phyloP scores from a whole-genome alignment of 1,140 invertebrate genomes.

The Harpegnathos saltator region DNA sequence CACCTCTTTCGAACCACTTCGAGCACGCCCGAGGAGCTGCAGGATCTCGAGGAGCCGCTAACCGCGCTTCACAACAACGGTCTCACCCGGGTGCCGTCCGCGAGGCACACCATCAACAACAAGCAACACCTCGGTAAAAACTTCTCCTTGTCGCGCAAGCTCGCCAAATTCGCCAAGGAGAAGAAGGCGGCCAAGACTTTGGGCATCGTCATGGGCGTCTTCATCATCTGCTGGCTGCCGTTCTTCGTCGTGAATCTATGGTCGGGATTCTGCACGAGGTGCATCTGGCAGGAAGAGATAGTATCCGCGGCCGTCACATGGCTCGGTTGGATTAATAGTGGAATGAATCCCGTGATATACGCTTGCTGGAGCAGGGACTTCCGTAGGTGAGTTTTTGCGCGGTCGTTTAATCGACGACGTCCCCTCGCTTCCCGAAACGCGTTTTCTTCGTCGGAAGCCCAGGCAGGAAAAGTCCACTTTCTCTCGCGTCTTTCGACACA shows the following conservation, averaged over 20 bases:
- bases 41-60: slow-evolving; percentile 89
- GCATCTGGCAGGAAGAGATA: slow-evolving; percentile 95
- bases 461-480: neutral
- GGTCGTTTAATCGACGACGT: neutral
- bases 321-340: slow-evolving; percentile 99
- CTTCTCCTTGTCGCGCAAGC: slow-evolving; percentile 94
- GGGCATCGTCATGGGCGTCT: slow-evolving; percentile 99
- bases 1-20: slow-evolving; percentile 87
- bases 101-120: slow-evolving; percentile 81
- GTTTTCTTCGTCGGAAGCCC: neutral
- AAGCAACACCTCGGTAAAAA: slow-evolving; percentile 90
- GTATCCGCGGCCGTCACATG: slow-evolving; percentile 98
- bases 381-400: slow-evolving; percentile 90
- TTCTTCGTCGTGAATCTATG: slow-evolving; percentile 99
- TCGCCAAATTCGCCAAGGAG: slow-evolving; percentile 97
- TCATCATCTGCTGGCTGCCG: slow-evolving; percentile 98
- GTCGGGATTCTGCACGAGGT: slow-evolving; percentile 95
- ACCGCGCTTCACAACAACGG: slow-evolving; percentile 92
- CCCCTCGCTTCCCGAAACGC: neutral
- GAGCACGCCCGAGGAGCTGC: slow-evolving; percentile 89
- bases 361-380: slow-evolving; percentile 98
- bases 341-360: slow-evolving; percentile 99
- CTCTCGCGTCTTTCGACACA: neutral
- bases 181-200: slow-evolving; percentile 98
- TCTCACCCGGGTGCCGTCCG: slow-evolving; percentile 88